Conservation (phyloP, 2,797 vertebrate species). For the Premnoplex brunnescens region DNA sequence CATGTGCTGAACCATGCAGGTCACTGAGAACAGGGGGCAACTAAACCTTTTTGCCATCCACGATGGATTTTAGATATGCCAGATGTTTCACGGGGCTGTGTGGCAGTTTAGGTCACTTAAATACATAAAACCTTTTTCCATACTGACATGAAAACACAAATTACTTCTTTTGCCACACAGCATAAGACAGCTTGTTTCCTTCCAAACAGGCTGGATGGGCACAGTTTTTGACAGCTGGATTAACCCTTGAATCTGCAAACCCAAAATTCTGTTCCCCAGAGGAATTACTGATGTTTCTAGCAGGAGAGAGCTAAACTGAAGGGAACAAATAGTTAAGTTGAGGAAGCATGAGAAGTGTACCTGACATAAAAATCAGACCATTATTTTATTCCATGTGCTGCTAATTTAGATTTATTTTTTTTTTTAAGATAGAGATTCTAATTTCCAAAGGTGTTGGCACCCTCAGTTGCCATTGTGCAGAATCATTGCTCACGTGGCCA, state of each 20-base stretch:
- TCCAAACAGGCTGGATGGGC: neutral
- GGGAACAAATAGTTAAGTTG: neutral
- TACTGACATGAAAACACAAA: neutral
- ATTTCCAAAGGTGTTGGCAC: slow-evolving; percentile 19
- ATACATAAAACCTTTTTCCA: neutral
- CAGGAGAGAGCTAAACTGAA: neutral
- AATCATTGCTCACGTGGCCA: neutral
- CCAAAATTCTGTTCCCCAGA: neutral
- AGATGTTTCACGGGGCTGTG: neutral
- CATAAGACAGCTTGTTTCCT: rapidly evolving
- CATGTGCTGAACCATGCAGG: neutral
- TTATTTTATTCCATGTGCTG: neutral
- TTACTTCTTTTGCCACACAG: neutral
- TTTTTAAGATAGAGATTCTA: neutral
- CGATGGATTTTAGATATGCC: neutral
- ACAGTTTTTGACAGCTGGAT: neutral
- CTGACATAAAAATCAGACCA: neutral
- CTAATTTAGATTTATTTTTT: neutral
- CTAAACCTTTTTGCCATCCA: neutral
- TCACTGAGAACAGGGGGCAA: neutral
- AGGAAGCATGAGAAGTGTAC: neutral
- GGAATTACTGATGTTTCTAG: neutral
- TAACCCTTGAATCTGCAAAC: neutral
- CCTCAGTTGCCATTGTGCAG: neutral
- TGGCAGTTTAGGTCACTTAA: neutral